These are phyloP conservation scores for Nibea coibor DNA, from an alignment of 2,113 vertebrate genomes.

Conservation along the genomic window DNA sequence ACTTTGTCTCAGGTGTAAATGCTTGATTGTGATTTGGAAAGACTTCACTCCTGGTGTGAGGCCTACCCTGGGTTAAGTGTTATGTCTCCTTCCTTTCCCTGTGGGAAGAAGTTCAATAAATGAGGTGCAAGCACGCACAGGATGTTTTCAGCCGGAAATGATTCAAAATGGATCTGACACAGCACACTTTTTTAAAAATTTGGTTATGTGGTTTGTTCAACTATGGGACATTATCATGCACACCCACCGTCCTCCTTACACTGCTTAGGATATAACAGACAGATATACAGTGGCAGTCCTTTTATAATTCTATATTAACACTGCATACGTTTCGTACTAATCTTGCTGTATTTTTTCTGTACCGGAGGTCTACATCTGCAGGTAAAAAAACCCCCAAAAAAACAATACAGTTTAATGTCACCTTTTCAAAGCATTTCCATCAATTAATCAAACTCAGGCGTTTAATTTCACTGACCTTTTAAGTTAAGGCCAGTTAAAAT, in stretches of 20 bases:
- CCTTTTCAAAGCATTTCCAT: constrained; percentile 43
- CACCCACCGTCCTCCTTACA: neutral
- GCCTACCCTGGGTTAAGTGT: constrained; percentile 44
- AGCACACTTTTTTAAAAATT: constrained; percentile 33
- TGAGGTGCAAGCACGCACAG: constrained; percentile 38
- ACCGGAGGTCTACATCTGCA: neutral
- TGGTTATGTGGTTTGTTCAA: constrained; percentile 28
- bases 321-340: neutral
- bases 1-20: constrained; percentile 40
- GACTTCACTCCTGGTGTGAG: constrained; percentile 38
- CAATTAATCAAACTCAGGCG: constrained; percentile 49
- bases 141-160: constrained; percentile 43
- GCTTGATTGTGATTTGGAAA: constrained; percentile 58
- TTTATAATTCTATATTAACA: neutral
- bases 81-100: constrained; percentile 29
- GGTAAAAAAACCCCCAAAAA: too few relatives aligned
- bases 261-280: neutral
- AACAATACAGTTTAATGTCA: constrained; percentile 55
- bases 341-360: neutral
- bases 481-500: constrained; percentile 65
- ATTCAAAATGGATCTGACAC: constrained; percentile 52
- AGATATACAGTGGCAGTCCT: neutral
- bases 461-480: constrained; percentile 65
- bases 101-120: constrained; percentile 58
- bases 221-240: constrained; percentile 14